These are phyloP conservation scores for Pyxicephalus adspersus DNA, from an alignment of 2,113 vertebrate genomes.

Conservation along the genomic window DNA sequence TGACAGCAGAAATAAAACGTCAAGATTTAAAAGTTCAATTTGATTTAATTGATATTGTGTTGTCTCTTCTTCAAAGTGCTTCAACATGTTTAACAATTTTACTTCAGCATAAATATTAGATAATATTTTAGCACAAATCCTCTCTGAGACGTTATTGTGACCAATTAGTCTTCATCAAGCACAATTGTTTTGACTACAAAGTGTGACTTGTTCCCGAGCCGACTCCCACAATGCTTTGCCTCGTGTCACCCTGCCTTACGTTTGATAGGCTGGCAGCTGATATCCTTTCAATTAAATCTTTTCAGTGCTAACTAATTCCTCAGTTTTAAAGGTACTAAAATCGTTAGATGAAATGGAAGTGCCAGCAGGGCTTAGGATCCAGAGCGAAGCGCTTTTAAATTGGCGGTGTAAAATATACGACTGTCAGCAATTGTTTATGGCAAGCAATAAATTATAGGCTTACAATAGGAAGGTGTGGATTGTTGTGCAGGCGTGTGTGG, in stretches of 20 bases:
- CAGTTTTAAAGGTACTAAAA: background rate
- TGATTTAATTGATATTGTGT: too few species aligned
- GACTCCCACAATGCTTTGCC: background rate
- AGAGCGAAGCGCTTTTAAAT: background rate
- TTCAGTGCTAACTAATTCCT: slow-evolving; percentile 27
- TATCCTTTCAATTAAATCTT: slow-evolving; percentile 16
- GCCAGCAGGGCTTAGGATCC: background rate
- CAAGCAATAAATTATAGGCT: background rate
- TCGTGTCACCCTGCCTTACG: background rate
- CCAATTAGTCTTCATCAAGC: slow-evolving; percentile 4
- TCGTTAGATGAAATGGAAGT: slow-evolving; percentile 3
- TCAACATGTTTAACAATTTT: too few species aligned
- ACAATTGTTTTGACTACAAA: background rate
- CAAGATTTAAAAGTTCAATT: too few species aligned
- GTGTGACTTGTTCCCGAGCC: background rate
- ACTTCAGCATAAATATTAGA: too few species aligned
- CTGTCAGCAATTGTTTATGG: background rate
- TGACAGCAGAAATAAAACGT: too few species aligned
- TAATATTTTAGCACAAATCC: too few species aligned
- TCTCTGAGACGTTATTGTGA: too few species aligned
- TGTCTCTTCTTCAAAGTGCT: too few species aligned
- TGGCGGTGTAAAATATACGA: slow-evolving; percentile 2
- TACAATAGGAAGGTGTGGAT: background rate
- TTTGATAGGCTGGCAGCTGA: background rate
- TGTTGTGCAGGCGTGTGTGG: background rate